These are phyloP conservation scores for Syngnathus typhle DNA, from an alignment of 2,113 vertebrate genomes.

Conservation along the genomic window DNA sequence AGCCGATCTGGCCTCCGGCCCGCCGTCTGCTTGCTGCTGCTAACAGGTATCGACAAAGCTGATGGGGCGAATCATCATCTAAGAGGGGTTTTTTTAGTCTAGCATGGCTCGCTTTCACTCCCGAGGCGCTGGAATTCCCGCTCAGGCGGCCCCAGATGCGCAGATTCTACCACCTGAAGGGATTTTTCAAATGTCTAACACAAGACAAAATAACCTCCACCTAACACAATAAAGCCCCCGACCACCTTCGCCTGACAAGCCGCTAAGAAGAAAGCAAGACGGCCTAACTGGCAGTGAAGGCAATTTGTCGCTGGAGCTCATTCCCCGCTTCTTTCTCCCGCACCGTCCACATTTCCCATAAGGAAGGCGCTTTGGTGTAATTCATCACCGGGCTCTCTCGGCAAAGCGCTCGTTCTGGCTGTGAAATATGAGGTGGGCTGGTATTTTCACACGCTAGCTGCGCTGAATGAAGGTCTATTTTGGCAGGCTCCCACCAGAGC, in stretches of 20 bases:
- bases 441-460: conserved; percentile 60
- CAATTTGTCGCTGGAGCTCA: conserved; percentile 65
- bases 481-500: conserved; percentile 65
- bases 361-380: conserved; percentile 66
- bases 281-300: conserved; percentile 66
- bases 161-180: conserved; percentile 39
- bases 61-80: conserved; percentile 52
- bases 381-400: conserved; percentile 67
- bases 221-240: conserved; percentile 51
- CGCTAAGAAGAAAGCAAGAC: conserved; percentile 52
- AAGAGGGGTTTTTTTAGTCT: conserved; percentile 18
- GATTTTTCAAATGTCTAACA: conserved; percentile 52
- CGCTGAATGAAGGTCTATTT: conserved; percentile 65
- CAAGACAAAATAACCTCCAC: conserved; percentile 58
- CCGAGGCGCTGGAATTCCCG: conserved; percentile 26
- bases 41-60: conserved; percentile 56
- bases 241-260: conserved; percentile 34
- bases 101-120: conserved; percentile 28
- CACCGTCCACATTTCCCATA: conserved; percentile 72
- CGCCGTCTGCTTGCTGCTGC: conserved; percentile 29
- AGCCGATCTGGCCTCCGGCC: conserved; percentile 41
- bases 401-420: conserved; percentile 59
- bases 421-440: conserved; percentile 67
- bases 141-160: conserved; percentile 29
- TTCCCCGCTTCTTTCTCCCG: conserved; percentile 48